Evolutionary conservation across 2,888 invertebrate species (phyloP), one percentile per base, ranked within the genome.

Genomic region (Vanessa cardui): DNA sequence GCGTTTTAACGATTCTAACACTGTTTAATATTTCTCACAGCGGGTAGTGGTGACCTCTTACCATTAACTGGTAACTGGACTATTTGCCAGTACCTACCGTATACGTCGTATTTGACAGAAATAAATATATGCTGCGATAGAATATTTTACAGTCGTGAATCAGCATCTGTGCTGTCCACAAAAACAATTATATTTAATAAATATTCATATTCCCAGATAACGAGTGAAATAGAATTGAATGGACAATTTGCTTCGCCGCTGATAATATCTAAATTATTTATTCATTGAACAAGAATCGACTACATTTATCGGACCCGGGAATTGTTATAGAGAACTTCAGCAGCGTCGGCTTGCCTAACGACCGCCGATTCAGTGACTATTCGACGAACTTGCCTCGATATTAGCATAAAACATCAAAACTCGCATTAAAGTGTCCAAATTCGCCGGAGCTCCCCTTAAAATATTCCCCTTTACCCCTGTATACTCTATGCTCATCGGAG

Each of bases 381-480:
- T 78, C 81, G 83, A 72, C 75, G 73, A 89, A 90, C 84, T 90
- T 88, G 77, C 78, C 79, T 80, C 74, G 83, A 84, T 86, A 91
- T 92, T 91, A 91, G 87, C 91, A 91, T 91, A 90, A 90, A 92
- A 91, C 90, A 91, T 92, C 90, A 90, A 83, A 92, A 92, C 87
- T 92, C 91, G 86, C 90, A 91, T 92, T 91, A 90, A 90, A 90
- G 86, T 90, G 89, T 90, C 87, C 87, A 83, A 89, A 88, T 87
- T 88, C 80, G 73, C 76, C 81, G 74, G 72, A 75, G 74, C 81
- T 82, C 84, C 86, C 86, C 84, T 81, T 80, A 73, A 80, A 86
- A 81, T 80, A 79, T 81, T 81, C 84, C 85, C 83, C 81, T 80
- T 77, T 75, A 71, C 78, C 79, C 81, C 81, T 80, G 77, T 78